Conservation (phyloP, 2,113 vertebrate genomes). For the Dasyornis broadbenti region DNA sequence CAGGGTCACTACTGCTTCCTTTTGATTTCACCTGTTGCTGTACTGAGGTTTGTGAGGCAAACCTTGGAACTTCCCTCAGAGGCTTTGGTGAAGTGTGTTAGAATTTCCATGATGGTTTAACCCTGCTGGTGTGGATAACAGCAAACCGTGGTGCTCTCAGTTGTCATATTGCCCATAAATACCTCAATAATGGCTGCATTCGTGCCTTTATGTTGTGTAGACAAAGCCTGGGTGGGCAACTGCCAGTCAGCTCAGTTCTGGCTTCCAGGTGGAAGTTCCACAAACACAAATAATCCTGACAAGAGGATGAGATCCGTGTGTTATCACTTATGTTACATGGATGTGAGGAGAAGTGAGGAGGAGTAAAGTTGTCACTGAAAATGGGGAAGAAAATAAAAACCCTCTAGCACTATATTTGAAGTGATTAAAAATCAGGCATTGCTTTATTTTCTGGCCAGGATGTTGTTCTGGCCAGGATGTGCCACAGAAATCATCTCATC, state of each 20-base stretch:
- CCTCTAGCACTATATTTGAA: too few relatives aligned
- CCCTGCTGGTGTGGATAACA: background rate
- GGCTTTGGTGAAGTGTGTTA: background rate
- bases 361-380: too few relatives aligned
- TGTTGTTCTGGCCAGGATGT: too few relatives aligned
- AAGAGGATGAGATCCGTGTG: background rate
- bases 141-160: background rate
- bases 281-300: background rate
- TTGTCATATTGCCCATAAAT: background rate
- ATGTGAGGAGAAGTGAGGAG: background rate
- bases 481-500: too few relatives aligned
- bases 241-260: background rate
- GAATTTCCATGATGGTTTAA: background rate
- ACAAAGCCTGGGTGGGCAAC: background rate
- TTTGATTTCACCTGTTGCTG: background rate
- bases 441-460: too few relatives aligned
- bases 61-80: background rate
- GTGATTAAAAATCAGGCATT: too few relatives aligned
- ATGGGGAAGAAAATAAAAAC: too few relatives aligned
- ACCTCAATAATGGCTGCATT: background rate
- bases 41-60: background rate
- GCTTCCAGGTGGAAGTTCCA: background rate
- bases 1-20: background rate
- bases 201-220: rapidly evolving
- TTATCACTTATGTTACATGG: background rate